Base-by-base conservation (phyloP, 2,113 vertebrate genomes). In the Tursiops truncatus region DNA sequence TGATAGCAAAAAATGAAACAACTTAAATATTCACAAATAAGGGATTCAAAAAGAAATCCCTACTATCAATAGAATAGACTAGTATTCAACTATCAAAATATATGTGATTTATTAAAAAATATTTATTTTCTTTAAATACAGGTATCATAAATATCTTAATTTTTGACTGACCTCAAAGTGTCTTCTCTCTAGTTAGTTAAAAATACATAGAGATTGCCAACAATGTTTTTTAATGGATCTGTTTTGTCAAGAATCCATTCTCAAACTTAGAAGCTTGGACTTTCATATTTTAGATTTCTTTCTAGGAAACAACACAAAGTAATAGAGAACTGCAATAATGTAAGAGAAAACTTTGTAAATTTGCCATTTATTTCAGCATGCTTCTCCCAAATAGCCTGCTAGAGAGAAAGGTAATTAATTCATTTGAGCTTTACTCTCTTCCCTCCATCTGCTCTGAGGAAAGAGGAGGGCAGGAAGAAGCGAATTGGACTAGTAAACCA, bases 371-470 rank as follows among this genome's bases (percentile, higher is more conserved):
- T 65, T 95, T 88, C n/a, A 77, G 53, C 28, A 94, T 76, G 18
- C 17, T 74, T 91, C 18, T 44, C 70, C 67, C 73, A 96, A 65
- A 65, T 13, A 91, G 53, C 14, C 53, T 67, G 33, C 76, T 91
- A 41, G 86, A 93, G 18, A 71, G 18, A 56, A 53, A 70, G 71
- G 44, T 60, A 81, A 82, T 96, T 65, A 91, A 96, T 91, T 93
- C 60, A 85, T 65, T 60, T 93, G 86, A 71, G n/a, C 85, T 85
- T 93, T 94, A 33, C 6, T 76, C 67, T 18, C 83, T 96, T 84
- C 25, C 26, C 60, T 81, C 82, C 82, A 77, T 67, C 90, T 96
- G 58, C 62, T 97, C 73, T 77, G 8, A 44, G n/a, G 36, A 23
- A 82, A 33, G 44, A 53, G 58, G 60, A 58, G 50, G 71, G 31